phyloP scores from a whole-genome alignment of 2,888 invertebrate species.

The Pandemis heparana region DNA sequence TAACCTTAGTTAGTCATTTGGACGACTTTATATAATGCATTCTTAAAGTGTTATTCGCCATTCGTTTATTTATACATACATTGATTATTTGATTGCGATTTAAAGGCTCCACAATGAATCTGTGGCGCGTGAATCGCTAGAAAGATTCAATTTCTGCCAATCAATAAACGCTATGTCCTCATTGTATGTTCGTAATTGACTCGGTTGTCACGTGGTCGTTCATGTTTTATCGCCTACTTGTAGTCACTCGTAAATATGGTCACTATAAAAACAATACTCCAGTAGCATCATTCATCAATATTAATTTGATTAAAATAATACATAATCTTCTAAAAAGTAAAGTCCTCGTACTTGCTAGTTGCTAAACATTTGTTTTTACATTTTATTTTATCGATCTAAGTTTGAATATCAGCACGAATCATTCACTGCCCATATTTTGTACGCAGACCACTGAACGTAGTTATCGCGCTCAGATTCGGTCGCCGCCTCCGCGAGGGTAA shows the following conservation, averaged over 20 bases:
- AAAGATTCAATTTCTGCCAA: constrained; percentile 39
- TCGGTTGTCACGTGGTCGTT: constrained; percentile 28
- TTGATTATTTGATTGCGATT: neutral
- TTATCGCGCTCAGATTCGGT: constrained; percentile 15
- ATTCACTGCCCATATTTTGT: neutral
- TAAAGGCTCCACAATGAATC: neutral
- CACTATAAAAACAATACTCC: constrained; percentile 14
- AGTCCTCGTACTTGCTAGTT: neutral
- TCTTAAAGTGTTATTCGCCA: neutral
- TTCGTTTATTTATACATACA: neutral
- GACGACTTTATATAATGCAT: neutral
- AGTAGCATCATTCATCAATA: constrained; percentile 4
- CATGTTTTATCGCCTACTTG: constrained; percentile 14
- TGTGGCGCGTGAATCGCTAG: constrained; percentile 5
- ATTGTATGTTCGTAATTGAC: constrained; percentile 27
- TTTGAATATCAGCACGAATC: neutral
- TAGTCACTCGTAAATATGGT: constrained; percentile 7
- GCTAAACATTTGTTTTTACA: neutral
- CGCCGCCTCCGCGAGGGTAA: constrained; percentile 50
- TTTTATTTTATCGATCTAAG: neutral
- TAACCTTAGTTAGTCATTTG: neutral
- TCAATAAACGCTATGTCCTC: constrained; percentile 39
- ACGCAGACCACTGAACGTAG: neutral
- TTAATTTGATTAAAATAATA: neutral
- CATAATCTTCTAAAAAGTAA: neutral